phyloP scores from a whole-genome alignment of 2,888 invertebrate genomes.

The Macrosoma leucophasiata region DNA sequence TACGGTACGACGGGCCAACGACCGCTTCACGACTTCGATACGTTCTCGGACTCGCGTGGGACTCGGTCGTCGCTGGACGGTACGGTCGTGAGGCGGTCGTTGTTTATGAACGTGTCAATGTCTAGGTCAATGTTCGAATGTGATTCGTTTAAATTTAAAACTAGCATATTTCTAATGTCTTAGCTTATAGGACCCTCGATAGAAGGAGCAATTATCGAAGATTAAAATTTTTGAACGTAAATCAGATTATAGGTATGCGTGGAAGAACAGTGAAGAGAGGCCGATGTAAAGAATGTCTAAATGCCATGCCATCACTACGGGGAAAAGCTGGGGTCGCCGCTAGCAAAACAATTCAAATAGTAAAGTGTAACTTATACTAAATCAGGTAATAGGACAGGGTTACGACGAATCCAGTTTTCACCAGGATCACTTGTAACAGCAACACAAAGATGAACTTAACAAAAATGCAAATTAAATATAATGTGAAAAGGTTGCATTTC shows the following conservation, averaged over 20 bases:
- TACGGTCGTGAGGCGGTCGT: constrained; percentile 11
- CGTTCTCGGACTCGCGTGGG: not conserved
- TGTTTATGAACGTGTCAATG: constrained; percentile 3
- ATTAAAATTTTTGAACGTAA: too few species aligned
- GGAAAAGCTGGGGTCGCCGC: constrained; percentile 50
- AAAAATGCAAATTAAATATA: constrained; percentile 56
- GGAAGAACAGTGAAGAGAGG: constrained; percentile 45
- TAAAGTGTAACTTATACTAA: constrained; percentile 22
- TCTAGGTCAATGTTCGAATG: not conserved
- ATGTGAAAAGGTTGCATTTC: constrained; percentile 37
- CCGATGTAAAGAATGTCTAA: constrained; percentile 47
- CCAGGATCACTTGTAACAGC: constrained; percentile 31
- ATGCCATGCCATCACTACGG: constrained; percentile 63
- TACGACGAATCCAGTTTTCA: constrained; percentile 19
- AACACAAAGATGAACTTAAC: constrained; percentile 45
- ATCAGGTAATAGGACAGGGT: constrained; percentile 17
- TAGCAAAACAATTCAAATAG: constrained; percentile 38
- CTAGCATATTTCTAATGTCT: too few species aligned
- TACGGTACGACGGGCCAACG: constrained; percentile 14
- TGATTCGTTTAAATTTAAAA: too few species aligned
- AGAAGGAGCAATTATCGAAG: too few species aligned
- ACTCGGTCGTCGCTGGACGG: not conserved
- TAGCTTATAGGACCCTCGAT: too few species aligned
- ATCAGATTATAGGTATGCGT: constrained; percentile 28
- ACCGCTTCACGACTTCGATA: constrained; percentile 8